Base-by-base conservation (phyloP, 2,113 vertebrate species). In the Corvus hawaiiensis region DNA sequence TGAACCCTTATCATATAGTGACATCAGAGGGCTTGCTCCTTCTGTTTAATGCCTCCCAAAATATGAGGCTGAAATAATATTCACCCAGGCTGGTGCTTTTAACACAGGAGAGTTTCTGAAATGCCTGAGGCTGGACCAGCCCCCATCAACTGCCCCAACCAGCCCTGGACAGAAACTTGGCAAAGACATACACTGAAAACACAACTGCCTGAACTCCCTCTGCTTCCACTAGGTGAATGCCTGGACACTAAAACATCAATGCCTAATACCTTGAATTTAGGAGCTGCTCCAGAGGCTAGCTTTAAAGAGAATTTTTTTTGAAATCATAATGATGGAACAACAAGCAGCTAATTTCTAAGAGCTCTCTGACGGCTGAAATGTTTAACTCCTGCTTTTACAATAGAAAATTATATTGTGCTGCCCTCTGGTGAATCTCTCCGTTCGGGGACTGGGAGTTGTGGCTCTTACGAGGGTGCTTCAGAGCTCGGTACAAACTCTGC, bases 351-450 rank as follows among this genome's bases (percentile, higher is more conserved):
- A 73, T 58, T 68, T 66, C 39, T 19, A 55, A 62, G 58, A 52
- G 43, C 21, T 62, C 61, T 71, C 19, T 43, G 41, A n/a, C 4
- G 52, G 35, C 51, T 37, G 56, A 77, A 83, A 85, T 13, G 0
- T 79, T 32, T 32, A 81, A 73, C 35, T 1, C 12, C 64, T n/a
- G 37, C 46, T 87, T 54, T 51, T 63, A 51, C 46, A 76, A 55
- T 15, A 33, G 83, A 84, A 84, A 89, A 69, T 61, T 67, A 93
- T 92, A 92, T 41, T 16, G 68, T 93, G 86, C 96, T 96, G 96
- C 96, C 96, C 95, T 75, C 96, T 97, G 92, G 88, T 96, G 96
- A 94, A 64, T 54, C 19, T 75, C 77, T 58, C 37, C 0, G 0
- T 21, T 41, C 0, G 1, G 35, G 63, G 46, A 85, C 62, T 41